Percentiles rank a stretch among this genome's conserved stretches.
These are phyloP conservation scores for Anniella stebbinsi DNA, from an alignment of 2,797 vertebrate species.

Conservation along the genomic window DNA sequence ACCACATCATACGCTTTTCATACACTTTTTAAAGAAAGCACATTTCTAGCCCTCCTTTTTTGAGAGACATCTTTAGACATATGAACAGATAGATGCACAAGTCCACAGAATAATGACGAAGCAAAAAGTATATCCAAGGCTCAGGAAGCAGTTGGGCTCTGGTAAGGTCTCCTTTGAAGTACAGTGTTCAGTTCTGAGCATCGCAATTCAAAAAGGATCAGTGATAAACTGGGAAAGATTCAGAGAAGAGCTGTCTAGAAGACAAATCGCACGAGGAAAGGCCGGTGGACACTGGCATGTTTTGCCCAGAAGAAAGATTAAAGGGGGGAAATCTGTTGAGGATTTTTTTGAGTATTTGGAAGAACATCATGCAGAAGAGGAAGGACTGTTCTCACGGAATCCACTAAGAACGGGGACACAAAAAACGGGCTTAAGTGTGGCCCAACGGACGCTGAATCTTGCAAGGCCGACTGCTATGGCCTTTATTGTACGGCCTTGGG, in stretches of 20 bases:
- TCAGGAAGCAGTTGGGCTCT: neutral
- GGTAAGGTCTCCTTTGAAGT: slow-evolving; percentile 36
- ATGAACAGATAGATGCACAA: slow-evolving; percentile 12
- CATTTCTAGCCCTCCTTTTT: slow-evolving; percentile 12
- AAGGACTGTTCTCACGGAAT: slow-evolving; percentile 23
- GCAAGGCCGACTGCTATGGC: slow-evolving; percentile 24
- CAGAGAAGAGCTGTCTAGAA: slow-evolving; percentile 37
- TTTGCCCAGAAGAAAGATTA: slow-evolving; percentile 31
- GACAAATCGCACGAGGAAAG: slow-evolving; percentile 16
- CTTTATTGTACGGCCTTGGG: slow-evolving; percentile 19
- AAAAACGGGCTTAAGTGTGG: slow-evolving; percentile 25
- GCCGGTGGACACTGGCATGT: slow-evolving; percentile 11
- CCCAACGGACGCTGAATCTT: slow-evolving; percentile 26
- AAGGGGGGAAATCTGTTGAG: slow-evolving; percentile 22
- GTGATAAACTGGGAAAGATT: slow-evolving; percentile 17
- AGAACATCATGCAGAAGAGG: slow-evolving; percentile 28
- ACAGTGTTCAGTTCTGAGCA: slow-evolving; percentile 32
- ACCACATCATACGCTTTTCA: neutral
- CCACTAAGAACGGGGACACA: slow-evolving; percentile 36
- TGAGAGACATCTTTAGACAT: neutral
- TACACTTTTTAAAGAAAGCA: neutral
- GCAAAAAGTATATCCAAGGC: slow-evolving; percentile 12
- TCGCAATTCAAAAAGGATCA: slow-evolving; percentile 8
- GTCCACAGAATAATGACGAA: slow-evolving; percentile 21
- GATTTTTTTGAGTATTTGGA: slow-evolving; percentile 19